Evolutionary conservation across 2,888 invertebrate species (phyloP), one percentile per base, ranked within the genome.

Genomic region (Zele albiditarsus): DNA sequence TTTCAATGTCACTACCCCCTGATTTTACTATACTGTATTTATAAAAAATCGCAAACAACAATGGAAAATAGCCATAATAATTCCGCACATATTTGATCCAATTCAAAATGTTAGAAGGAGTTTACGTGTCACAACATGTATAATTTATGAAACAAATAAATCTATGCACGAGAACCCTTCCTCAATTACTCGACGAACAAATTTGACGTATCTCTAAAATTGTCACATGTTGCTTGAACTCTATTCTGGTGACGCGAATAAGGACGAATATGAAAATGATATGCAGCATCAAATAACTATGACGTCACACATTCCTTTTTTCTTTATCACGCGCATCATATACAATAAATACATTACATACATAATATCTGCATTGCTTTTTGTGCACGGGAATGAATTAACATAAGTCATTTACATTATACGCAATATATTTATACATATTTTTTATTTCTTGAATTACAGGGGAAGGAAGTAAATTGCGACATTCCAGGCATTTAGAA

Each of bases 401-500:
- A n/a, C n/a, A n/a, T 31, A 8, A 1, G 8, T 31, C 2, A 1
- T 31, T 2, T 6, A 31, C 8, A 31, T 31, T 31, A 31, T 31
- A 31, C 31, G 3, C 42, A 3, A 42, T 33, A 42, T 42, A 42
- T 42, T 14, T 49, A 16, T 73, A 63, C 6, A 66, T 58, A 1
- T 46, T 16, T 46, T 66, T 57, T 70, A 75, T 73, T 79, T 74
- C 82, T 77, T 83, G 77, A 81, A 80, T 87, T 86, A 62, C 85
- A 88, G 88, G 81, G 38, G 81, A 83, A 73, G 84, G 85, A 72
- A 85, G 86, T 58, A 86, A 85, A 81, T 81, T 89, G 82, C 85
- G 89, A 77, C 89, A 90, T 83, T 88, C 88, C 58, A 87, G 89
- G 73, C 89, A 89, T 82, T 84, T 86, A 79, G 87, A 88, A 74